Percentiles rank a stretch among this genome's conserved stretches.
Evolutionary conservation across 2,888 invertebrate species (phyloP).

Genomic region (Aphodius granarius): DNA sequence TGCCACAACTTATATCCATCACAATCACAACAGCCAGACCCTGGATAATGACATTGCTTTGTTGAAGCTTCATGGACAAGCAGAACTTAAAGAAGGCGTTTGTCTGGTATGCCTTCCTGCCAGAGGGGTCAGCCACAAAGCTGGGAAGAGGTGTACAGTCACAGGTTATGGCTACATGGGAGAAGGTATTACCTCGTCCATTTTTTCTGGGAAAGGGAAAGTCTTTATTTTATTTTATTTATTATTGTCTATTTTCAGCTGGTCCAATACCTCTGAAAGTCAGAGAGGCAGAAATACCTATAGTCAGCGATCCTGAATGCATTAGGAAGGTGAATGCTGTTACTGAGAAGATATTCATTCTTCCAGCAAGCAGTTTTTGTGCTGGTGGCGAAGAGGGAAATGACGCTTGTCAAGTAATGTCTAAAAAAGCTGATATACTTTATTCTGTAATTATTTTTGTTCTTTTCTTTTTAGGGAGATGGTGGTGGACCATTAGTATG

Average conservation of each 20-base stretch:
- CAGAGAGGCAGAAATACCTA: constrained; percentile 88
- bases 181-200: constrained; percentile 64
- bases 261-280: constrained; percentile 90
- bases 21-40: constrained; percentile 94
- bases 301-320: constrained; percentile 91
- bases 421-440: not conserved
- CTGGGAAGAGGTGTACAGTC: constrained; percentile 89
- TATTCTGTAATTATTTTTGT: not conserved
- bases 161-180: constrained; percentile 96
- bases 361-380: constrained; percentile 92
- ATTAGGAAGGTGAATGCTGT: constrained; percentile 92
- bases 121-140: constrained; percentile 83
- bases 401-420: constrained; percentile 84
- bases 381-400: constrained; percentile 92
- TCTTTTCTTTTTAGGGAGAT: constrained; percentile 70
- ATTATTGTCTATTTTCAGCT: constrained; percentile 56
- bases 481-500: constrained; percentile 94
- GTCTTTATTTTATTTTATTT: constrained; percentile 10
- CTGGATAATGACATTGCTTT: constrained; percentile 93
- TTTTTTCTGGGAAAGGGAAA: not conserved
- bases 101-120: constrained; percentile 88
- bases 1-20: constrained; percentile 92
- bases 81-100: constrained; percentile 83
- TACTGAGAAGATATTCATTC: constrained; percentile 91
- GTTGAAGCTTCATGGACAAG: constrained; percentile 85